These are phyloP conservation scores for Campodea augens DNA, from an alignment of 1,140 invertebrate species.

Conservation along the genomic window DNA sequence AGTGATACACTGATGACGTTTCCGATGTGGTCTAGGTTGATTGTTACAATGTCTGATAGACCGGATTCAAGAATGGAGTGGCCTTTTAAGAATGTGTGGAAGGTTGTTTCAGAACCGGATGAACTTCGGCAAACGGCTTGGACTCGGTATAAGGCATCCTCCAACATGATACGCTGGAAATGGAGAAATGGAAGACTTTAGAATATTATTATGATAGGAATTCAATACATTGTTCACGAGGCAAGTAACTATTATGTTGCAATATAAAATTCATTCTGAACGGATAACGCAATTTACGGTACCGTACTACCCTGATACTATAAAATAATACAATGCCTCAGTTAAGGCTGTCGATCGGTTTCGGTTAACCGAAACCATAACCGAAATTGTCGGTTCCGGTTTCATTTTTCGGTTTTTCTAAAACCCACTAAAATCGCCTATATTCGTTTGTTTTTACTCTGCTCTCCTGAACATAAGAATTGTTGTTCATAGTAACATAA, in stretches of 20 bases:
- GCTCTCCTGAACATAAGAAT: too few species aligned
- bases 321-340: constrained; percentile 6
- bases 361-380: too few species aligned
- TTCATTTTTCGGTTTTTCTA: too few species aligned
- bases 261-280: too few species aligned
- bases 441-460: too few species aligned
- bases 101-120: constrained; percentile 41
- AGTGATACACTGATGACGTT: constrained; percentile 15
- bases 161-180: constrained; percentile 38
- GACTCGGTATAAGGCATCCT: constrained; percentile 55
- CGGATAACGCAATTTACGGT: too few species aligned
- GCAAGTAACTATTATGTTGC: constrained; percentile 8
- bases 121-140: constrained; percentile 41
- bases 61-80: constrained; percentile 39
- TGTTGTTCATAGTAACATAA: too few species aligned
- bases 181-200: too few species aligned
- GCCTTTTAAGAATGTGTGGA: constrained; percentile 62
- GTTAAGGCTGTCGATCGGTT: too few species aligned
- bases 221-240: constrained; percentile 3
- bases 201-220: too few species aligned
- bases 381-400: too few species aligned
- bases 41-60: constrained; percentile 45
- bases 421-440: too few species aligned
- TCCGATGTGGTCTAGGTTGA: constrained; percentile 48
- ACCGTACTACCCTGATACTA: neutral